These are phyloP conservation scores for Herminia tarsipennalis DNA, from an alignment of 2,888 invertebrate species.

Conservation along the genomic window DNA sequence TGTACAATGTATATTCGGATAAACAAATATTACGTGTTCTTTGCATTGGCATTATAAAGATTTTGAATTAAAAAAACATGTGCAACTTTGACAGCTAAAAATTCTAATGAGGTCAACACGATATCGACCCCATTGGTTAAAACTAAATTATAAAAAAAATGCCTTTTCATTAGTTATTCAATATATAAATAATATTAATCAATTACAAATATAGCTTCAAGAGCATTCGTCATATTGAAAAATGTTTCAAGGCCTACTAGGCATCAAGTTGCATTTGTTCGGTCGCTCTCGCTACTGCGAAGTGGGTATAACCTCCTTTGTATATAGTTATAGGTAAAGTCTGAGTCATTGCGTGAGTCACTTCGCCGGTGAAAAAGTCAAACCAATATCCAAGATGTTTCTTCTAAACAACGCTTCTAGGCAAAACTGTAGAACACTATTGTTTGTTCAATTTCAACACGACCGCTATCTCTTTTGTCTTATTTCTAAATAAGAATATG, in stretches of 20 bases:
- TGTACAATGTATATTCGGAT: too few relatives aligned
- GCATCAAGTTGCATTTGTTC: constrained; percentile 49
- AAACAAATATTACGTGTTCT: too few relatives aligned
- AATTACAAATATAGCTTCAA: constrained; percentile 16
- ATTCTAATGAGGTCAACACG: too few relatives aligned
- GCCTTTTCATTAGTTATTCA: too few relatives aligned
- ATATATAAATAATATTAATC: neutral
- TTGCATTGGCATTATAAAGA: too few relatives aligned
- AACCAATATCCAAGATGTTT: constrained; percentile 21
- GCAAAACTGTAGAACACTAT: neutral
- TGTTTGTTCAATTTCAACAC: neutral
- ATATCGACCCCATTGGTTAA: too few relatives aligned
- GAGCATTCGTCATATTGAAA: constrained; percentile 42
- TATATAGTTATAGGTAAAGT: constrained; percentile 26
- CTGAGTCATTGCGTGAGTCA: constrained; percentile 57
- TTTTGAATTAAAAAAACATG: too few relatives aligned
- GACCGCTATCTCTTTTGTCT: neutral
- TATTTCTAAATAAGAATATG: too few relatives aligned
- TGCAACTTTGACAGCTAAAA: too few relatives aligned
- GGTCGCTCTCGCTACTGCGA: constrained; percentile 22
- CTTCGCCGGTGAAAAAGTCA: constrained; percentile 50
- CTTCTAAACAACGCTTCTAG: neutral
- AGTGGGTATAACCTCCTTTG: constrained; percentile 23
- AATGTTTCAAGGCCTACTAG: constrained; percentile 59
- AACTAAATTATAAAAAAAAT: too few relatives aligned